A percentile compares a stretch with the other conserved stretches of the same genome.
Evolutionary conservation across 2,888 invertebrate genomes (phyloP).

Genomic region (Megamerina dolium): DNA sequence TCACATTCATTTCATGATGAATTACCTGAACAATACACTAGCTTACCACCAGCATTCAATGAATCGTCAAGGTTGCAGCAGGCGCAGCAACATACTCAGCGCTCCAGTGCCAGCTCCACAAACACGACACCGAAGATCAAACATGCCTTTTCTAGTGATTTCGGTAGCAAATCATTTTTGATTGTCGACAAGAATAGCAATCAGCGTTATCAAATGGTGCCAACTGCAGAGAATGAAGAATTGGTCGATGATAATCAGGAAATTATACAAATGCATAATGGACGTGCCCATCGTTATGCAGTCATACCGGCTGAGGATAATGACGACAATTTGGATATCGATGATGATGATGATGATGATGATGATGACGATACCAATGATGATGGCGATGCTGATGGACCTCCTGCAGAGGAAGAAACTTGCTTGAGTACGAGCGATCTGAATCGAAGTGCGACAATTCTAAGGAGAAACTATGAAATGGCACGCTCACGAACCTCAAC

Average conservation of each 20-base stretch:
- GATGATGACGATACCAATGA: too few relatives aligned
- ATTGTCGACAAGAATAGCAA: constrained; percentile 54
- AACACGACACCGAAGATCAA: constrained; percentile 32
- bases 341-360: constrained; percentile 40
- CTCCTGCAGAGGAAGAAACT: constrained; percentile 46
- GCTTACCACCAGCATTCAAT: constrained; percentile 40
- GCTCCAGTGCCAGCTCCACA: constrained; percentile 2
- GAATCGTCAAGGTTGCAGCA: constrained; percentile 22
- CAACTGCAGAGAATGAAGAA: constrained; percentile 57
- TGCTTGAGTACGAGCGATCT: constrained; percentile 50
- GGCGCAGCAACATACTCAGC: constrained; percentile 21
- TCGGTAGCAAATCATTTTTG: constrained; percentile 46
- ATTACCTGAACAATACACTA: constrained; percentile 36
- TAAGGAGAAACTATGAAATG: constrained; percentile 22
- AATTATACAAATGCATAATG: constrained; percentile 50
- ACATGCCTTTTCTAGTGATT: constrained; percentile 49
- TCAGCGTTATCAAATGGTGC: constrained; percentile 60
- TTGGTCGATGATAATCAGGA: constrained; percentile 49
- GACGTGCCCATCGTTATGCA: constrained; percentile 53
- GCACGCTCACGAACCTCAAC: constrained; percentile 41
- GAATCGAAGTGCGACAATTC: constrained; percentile 40
- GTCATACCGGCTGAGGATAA: constrained; percentile 54
- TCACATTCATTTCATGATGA: constrained; percentile 41
- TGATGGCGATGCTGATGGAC: too few relatives aligned
- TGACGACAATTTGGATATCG: constrained; percentile 40